Conservation (phyloP, 35 echinoderm and acorn worm genomes). For the Diadema setosum region DNA sequence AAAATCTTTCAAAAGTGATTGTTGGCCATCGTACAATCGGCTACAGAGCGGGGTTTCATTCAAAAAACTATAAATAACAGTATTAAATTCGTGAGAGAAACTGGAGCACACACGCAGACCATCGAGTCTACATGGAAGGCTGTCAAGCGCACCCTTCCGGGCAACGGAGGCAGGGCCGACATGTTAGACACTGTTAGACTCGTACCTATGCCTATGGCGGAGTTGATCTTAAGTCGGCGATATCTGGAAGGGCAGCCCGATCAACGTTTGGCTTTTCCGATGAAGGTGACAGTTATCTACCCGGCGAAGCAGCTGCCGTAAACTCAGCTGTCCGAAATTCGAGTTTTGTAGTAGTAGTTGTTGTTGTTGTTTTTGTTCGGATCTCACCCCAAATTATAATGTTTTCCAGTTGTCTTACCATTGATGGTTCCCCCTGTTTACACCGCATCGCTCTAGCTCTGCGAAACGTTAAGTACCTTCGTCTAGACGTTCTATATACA, state of each 20-base stretch:
- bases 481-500: too few species aligned
- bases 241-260: not conserved
- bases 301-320: not conserved
- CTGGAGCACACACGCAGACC: too few species aligned
- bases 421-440: too few species aligned
- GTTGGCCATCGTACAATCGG: not conserved
- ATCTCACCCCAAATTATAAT: too few species aligned
- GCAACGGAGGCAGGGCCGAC: not conserved
- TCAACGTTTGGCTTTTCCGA: too few species aligned
- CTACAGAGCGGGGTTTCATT: not conserved
- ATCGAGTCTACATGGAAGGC: not conserved
- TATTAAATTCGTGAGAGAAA: not conserved
- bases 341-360: too few species aligned
- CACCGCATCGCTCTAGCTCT: too few species aligned
- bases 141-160: not conserved
- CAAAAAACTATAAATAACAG: not conserved
- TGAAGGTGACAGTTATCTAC: not conserved
- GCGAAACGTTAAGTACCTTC: too few species aligned
- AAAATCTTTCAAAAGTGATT: conserved; percentile 2
- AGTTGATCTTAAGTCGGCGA: not conserved
- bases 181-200: too few species aligned
- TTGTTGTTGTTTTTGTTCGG: too few species aligned
- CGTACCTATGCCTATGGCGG: not conserved
- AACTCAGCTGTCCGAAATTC: not conserved
- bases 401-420: too few species aligned